phyloP scores from a whole-genome alignment of 2,797 vertebrate genomes.

The Myioborus miniatus region DNA sequence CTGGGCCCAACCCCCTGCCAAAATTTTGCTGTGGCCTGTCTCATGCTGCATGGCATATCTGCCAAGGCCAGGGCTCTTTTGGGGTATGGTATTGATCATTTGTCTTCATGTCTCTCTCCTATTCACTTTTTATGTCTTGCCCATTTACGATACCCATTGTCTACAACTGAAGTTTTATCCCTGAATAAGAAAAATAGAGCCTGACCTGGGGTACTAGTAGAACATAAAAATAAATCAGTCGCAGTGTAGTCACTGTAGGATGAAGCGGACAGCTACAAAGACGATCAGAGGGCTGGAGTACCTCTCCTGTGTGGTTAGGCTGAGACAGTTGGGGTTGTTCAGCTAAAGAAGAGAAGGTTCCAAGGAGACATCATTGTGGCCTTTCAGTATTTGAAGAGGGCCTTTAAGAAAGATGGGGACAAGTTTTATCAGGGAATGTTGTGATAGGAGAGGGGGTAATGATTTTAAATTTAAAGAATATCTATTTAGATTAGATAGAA shows the following conservation, averaged over 20 bases:
- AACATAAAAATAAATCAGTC: neutral
- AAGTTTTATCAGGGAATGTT: neutral
- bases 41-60: accelerated
- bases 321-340: neutral
- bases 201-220: neutral
- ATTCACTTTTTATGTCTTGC: neutral
- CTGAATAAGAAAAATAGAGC: neutral
- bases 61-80: neutral
- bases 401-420: neutral
- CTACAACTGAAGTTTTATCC: neutral
- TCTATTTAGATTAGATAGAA: neutral
- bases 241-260: neutral
- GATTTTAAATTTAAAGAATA: neutral
- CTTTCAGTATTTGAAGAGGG: neutral
- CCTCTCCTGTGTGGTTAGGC: neutral
- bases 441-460: neutral
- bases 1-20: accelerated
- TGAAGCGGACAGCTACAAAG: neutral
- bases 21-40: accelerated
- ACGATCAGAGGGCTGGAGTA: neutral
- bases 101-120: neutral
- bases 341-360: neutral
- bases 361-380: neutral
- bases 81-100: neutral
- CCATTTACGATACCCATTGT: neutral